A percentile compares a stretch with the other conserved stretches of the same genome.
phyloP scores from a whole-genome alignment of 1,140 invertebrate genomes.

The Araneus ventricosus region DNA sequence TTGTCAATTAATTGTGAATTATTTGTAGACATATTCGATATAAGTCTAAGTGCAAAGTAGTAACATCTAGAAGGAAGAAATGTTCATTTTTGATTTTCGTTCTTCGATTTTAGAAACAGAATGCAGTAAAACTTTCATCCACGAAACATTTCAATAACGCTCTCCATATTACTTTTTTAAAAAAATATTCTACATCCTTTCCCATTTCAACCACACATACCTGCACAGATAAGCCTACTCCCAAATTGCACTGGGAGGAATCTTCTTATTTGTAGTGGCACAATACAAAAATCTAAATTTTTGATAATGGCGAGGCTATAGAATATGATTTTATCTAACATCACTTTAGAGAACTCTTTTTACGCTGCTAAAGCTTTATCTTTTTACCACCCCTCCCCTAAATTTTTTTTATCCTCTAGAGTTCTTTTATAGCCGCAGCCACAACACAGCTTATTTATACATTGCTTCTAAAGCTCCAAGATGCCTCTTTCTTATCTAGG shows the following conservation, averaged over 20 bases:
- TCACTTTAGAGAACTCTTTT: neutral
- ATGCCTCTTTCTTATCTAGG: neutral
- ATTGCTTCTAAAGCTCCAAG: neutral
- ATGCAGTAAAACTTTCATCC: too few species aligned
- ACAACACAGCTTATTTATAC: neutral
- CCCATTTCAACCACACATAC: neutral
- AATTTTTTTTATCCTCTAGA: neutral
- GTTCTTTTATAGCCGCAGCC: neutral
- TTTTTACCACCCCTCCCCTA: neutral
- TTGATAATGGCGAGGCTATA: neutral
- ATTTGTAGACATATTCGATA: too few species aligned
- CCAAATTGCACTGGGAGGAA: neutral
- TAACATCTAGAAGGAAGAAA: too few species aligned
- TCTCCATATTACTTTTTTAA: too few species aligned
- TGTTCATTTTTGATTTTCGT: too few species aligned
- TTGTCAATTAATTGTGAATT: too few species aligned
- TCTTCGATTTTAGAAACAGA: too few species aligned
- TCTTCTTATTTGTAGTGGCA: neutral
- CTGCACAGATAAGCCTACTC: neutral
- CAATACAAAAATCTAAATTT: neutral
- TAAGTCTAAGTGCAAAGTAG: too few species aligned
- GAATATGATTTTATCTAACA: conserved; percentile 14
- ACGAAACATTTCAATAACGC: too few species aligned
- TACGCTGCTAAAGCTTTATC: neutral
- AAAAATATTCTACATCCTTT: neutral